phyloP scores from a whole-genome alignment of 2,113 vertebrate genomes.

The Orientallactaga bullata region DNA sequence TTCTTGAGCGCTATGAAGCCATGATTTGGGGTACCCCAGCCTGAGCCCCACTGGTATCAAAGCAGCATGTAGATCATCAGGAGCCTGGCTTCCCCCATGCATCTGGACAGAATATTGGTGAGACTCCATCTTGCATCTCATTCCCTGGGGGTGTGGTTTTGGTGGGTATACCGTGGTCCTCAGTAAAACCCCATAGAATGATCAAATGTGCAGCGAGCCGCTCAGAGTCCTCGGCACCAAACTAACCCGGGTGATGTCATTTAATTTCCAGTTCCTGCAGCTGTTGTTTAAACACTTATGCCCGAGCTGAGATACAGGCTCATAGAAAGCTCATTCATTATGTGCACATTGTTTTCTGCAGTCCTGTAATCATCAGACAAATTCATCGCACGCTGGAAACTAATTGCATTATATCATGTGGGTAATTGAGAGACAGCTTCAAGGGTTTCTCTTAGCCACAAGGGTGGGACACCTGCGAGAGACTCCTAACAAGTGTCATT shows the following conservation, averaged over 20 bases:
- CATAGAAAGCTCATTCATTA: not conserved
- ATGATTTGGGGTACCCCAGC: too few species aligned
- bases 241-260: not conserved
- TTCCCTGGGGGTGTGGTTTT: accelerated
- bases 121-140: too few species aligned
- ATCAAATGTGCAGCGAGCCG: accelerated
- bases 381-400: not conserved
- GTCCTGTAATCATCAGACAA: not conserved
- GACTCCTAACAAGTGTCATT: not conserved
- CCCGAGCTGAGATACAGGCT: not conserved
- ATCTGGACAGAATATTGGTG: not conserved
- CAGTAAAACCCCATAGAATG: accelerated
- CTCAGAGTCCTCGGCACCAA: not conserved
- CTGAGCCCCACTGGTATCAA: not conserved
- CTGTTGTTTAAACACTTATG: not conserved
- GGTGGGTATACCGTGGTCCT: too few species aligned
- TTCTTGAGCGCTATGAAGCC: not conserved
- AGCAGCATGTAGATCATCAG: accelerated
- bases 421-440: not conserved
- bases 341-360: not conserved
- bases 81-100: not conserved
- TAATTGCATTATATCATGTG: not conserved
- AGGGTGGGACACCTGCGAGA: not conserved
- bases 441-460: not conserved
- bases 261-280: not conserved